Evolutionary conservation across 2,888 invertebrate species (phyloP).

Genomic region (Gibbula magus): DNA sequence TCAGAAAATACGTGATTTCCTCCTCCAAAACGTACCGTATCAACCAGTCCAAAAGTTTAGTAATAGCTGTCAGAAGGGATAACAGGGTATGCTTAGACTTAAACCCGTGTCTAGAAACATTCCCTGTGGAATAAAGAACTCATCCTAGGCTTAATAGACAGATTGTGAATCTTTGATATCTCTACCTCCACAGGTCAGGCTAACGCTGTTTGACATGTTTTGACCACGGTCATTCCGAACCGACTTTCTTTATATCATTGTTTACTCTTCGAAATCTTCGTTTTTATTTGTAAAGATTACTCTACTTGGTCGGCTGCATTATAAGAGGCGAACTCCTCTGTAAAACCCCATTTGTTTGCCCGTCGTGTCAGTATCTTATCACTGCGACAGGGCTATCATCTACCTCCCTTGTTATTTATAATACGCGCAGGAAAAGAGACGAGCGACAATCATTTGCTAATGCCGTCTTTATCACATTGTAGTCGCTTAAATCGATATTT

Average conservation of each 20-base stretch:
- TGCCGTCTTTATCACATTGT: slow-evolving; percentile 10
- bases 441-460: slow-evolving; percentile 10
- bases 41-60: no score
- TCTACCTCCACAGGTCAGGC: background rate
- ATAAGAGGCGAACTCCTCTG: background rate
- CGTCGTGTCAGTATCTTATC: background rate
- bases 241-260: slow-evolving; percentile 1
- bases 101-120: background rate
- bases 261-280: slow-evolving; percentile 4
- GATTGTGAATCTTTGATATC: slow-evolving; percentile 3
- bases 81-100: background rate
- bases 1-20: no score
- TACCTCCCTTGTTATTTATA: slow-evolving; percentile 5
- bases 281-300: slow-evolving; percentile 2
- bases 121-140: background rate
- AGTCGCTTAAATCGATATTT: slow-evolving; percentile 4
- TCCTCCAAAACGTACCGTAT: no score
- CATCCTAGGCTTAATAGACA: background rate
- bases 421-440: slow-evolving; percentile 4
- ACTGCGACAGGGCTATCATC: background rate
- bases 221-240: background rate
- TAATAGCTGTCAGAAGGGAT: background rate
- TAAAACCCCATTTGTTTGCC: background rate
- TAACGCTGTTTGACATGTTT: slow-evolving; percentile 14
- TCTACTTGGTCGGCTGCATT: background rate